Base-by-base conservation (phyloP, 2,888 invertebrate genomes). In the Pemphredon lugubris region DNA sequence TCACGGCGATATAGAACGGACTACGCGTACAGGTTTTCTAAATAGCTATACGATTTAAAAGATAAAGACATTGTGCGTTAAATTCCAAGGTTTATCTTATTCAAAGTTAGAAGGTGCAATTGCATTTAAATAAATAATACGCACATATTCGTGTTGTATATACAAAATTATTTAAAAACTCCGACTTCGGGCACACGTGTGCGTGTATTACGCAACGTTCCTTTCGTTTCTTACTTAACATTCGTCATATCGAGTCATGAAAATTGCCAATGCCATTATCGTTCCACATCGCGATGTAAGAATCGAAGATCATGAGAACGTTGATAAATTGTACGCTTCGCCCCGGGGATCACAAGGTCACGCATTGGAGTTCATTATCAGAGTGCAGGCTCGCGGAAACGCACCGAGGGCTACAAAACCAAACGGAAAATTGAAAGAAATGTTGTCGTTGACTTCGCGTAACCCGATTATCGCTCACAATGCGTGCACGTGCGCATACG, bases 361-460 rank as follows among this genome's bases (percentile, higher is more conserved):
- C 51, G 53, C 50, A 55, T 68, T 73, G 44, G 39, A 75, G 67
- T 71, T 80, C 78, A 80, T 80, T 78, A 72, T 78, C 73, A 73
- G 23, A 59, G 9, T 18, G 26, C 11, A 11, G 44, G 21, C 42
- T 48, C 48, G 58, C 50, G 54, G 60, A 68, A 79, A 72, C 40
- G 45, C 51, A 60, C 54, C 58, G 45, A 9, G 9, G 9, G 53
- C 37, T 2, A 23, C 0, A n/a, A n/a, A n/a, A n/a, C n/a, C n/a
- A n/a, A n/a, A n/a, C n/a, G n/a, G n/a, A 6, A 26, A 42, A 20
- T 57, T 44, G 37, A 57, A 51, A 23, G 26, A 50, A 48, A n/a
- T n/a, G n/a, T 48, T 47, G 39, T 9, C 14, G n/a, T 14, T 32
- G 32, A 30, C 21, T 45, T 48, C 14, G 14, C 13, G 26, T 14